These are phyloP conservation scores for Alloscopus bannaensis DNA, from an alignment of 2,888 invertebrate genomes.

Conservation along the genomic window DNA sequence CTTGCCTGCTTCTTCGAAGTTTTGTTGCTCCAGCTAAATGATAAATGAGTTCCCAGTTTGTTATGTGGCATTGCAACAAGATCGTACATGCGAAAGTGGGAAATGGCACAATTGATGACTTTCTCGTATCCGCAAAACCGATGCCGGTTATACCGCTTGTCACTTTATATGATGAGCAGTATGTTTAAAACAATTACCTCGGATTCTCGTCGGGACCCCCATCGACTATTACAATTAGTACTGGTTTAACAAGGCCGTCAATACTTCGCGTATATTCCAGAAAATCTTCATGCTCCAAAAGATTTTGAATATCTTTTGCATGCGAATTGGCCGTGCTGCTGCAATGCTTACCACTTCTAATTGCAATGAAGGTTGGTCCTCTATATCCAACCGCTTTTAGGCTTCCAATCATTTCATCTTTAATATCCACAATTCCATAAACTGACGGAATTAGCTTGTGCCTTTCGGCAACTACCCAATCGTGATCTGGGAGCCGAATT, in stretches of 20 bases:
- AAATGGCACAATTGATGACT: constrained; percentile 73
- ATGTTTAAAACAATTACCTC: constrained; percentile 65
- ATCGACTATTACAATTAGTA: constrained; percentile 74
- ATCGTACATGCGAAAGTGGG: too few relatives aligned
- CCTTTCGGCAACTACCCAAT: constrained; percentile 73
- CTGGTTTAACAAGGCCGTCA: constrained; percentile 72
- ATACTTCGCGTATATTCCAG: constrained; percentile 68
- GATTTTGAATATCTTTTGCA: constrained; percentile 72
- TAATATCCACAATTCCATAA: constrained; percentile 73
- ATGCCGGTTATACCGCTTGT: too few relatives aligned
- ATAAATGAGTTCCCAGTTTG: constrained; percentile 72
- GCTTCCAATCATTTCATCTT: constrained; percentile 71
- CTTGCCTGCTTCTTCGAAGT: constrained; percentile 74
- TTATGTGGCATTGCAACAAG: constrained; percentile 72
- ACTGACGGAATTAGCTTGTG: constrained; percentile 74
- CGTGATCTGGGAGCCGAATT: constrained; percentile 74
- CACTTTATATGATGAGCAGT: constrained; percentile 67
- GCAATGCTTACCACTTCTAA: constrained; percentile 74
- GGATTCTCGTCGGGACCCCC: constrained; percentile 73
- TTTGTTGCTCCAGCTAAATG: constrained; percentile 74
- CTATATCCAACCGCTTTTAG: constrained; percentile 51
- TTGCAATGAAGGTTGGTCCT: constrained; percentile 76
- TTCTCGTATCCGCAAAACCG: constrained; percentile 72
- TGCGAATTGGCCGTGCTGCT: constrained; percentile 73
- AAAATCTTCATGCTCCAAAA: constrained; percentile 71